phyloP scores from a whole-genome alignment of 2,888 invertebrate species.

The Phyllotreta cruciferae region DNA sequence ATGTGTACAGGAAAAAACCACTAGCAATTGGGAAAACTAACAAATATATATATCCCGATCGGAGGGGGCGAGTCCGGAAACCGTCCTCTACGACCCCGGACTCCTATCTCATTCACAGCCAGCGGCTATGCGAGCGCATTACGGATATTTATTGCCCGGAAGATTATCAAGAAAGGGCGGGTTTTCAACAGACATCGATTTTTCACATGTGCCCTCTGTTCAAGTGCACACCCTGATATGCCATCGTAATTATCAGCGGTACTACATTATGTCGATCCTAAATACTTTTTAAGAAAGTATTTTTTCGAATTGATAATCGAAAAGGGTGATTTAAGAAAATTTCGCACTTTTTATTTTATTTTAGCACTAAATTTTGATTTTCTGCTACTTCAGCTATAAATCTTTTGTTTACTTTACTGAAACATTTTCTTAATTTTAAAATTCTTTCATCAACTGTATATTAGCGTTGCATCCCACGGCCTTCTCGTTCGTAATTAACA shows the following conservation, averaged over 20 bases:
- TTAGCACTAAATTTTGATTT: too few species aligned
- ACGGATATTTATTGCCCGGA: constrained; percentile 59
- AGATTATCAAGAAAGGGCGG: constrained; percentile 60
- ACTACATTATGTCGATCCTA: too few species aligned
- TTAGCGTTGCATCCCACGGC: too few species aligned
- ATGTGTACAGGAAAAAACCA: constrained; percentile 11
- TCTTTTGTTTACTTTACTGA: too few species aligned
- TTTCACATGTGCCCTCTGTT: constrained; percentile 56
- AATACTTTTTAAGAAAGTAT: too few species aligned
- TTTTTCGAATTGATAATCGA: too few species aligned
- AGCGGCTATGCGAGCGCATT: constrained; percentile 59
- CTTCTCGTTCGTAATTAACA: too few species aligned
- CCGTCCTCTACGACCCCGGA: constrained; percentile 40
- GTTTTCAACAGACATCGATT: constrained; percentile 57
- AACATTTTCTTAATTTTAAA: too few species aligned
- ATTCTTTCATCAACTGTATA: too few species aligned
- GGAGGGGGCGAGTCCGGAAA: constrained; percentile 39
- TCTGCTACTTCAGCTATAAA: too few species aligned
- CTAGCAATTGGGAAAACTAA: constrained; percentile 26
- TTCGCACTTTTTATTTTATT: too few species aligned
- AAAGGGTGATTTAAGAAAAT: too few species aligned
- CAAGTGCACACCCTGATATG: constrained; percentile 49
- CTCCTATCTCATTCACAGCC: constrained; percentile 60
- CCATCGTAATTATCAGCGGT: constrained; percentile 33
- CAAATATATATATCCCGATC: constrained; percentile 38